phyloP scores from a whole-genome alignment of 2,113 vertebrate species.

The Thinocorus orbignyianus region DNA sequence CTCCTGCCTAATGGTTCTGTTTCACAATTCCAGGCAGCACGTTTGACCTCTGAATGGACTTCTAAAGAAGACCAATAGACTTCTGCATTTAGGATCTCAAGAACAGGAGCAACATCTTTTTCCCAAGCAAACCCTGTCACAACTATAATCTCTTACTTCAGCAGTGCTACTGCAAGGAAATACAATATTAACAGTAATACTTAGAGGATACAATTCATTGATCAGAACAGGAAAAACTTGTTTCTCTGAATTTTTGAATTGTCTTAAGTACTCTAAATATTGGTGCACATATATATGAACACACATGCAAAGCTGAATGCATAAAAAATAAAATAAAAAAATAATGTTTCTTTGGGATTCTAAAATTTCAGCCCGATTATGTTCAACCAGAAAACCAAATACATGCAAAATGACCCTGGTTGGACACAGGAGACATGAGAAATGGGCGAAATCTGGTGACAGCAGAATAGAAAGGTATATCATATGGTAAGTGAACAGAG shows the following conservation, averaged over 20 bases:
- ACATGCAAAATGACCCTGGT: neutral
- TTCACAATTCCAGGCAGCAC: fast-evolving
- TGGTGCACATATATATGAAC: neutral
- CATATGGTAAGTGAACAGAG: neutral
- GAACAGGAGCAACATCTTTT: neutral
- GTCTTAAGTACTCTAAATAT: neutral
- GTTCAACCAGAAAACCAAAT: neutral
- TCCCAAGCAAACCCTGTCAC: neutral
- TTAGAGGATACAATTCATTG: neutral
- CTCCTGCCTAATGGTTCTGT: neutral
- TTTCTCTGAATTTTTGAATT: neutral
- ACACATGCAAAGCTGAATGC: neutral
- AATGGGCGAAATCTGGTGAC: neutral
- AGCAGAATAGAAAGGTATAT: neutral
- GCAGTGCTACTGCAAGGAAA: neutral
- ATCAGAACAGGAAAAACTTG: neutral
- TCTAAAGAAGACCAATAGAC: neutral
- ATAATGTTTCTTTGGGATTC: neutral
- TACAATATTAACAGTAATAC: neutral
- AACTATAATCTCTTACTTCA: neutral
- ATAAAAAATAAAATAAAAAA: neutral
- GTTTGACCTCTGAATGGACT: neutral
- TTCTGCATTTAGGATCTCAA: neutral
- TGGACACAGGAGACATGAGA: neutral
- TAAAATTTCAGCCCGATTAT: neutral